Percentiles rank a stretch among this genome's conserved stretches.
phyloP scores from a whole-genome alignment of 1,140 invertebrate species.

The Atta texana region DNA sequence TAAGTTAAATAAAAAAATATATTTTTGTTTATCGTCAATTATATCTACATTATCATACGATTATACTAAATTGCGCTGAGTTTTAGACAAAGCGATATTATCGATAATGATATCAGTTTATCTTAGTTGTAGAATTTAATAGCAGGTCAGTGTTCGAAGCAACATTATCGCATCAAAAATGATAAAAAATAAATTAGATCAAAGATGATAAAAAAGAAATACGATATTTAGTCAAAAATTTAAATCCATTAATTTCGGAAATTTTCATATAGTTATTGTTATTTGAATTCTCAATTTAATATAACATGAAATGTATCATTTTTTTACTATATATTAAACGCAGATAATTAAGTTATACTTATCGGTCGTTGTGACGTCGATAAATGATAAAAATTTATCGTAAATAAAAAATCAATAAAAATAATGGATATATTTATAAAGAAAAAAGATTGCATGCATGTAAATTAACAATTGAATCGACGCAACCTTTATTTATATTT shows the following conservation, averaged over 20 bases:
- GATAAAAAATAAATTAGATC: conserved; percentile 24
- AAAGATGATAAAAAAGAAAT: conserved; percentile 1
- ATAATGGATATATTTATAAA: background rate
- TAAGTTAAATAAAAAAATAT: background rate
- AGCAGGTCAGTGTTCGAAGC: background rate
- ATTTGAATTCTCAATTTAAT: background rate
- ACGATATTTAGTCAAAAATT: background rate
- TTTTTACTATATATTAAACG: background rate
- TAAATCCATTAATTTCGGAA: background rate
- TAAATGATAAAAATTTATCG: background rate
- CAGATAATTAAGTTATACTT: background rate
- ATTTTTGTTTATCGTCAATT: conserved; percentile 1
- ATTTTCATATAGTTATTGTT: background rate
- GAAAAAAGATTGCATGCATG: background rate
- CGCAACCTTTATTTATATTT: conserved; percentile 4
- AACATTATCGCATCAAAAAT: background rate
- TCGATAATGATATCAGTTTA: background rate
- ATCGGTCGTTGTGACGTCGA: background rate
- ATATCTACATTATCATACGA: background rate
- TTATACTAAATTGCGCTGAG: background rate
- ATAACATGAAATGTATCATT: background rate
- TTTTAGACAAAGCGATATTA: background rate
- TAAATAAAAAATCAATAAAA: background rate
- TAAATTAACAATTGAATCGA: background rate
- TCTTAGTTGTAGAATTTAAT: conserved; percentile 2